A percentile compares a stretch with the other conserved stretches of the same genome.
phyloP scores from a whole-genome alignment of 1,140 invertebrate genomes.

The Brachionus calyciflorus region DNA sequence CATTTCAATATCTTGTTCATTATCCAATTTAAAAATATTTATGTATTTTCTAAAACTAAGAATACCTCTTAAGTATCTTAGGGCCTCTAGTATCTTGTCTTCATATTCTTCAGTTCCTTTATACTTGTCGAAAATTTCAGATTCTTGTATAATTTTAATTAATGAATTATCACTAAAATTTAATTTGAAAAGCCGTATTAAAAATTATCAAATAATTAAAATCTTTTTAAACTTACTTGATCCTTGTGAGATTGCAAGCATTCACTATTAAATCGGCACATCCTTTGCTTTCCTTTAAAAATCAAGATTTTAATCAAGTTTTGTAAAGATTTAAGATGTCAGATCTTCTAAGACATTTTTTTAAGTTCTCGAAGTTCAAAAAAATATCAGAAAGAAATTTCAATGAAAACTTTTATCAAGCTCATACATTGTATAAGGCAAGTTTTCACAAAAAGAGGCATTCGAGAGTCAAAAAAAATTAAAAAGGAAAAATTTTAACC shows the following conservation, averaged over 20 bases:
- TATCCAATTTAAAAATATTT: slow-evolving; percentile 3
- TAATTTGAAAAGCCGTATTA: neutral
- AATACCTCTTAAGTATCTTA: neutral
- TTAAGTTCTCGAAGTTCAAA: too few species aligned
- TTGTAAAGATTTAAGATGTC: too few species aligned
- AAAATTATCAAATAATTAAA: neutral
- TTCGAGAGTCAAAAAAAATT: too few species aligned
- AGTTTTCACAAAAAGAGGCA: too few species aligned
- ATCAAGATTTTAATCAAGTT: neutral
- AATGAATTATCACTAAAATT: slow-evolving; percentile 4
- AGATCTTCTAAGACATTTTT: too few species aligned
- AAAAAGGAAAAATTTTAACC: too few species aligned
- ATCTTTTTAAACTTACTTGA: neutral
- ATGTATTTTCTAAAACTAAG: neutral
- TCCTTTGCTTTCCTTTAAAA: slow-evolving; percentile 55
- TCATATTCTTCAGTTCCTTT: slow-evolving; percentile 4
- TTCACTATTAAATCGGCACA: slow-evolving; percentile 59
- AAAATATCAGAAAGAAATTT: too few species aligned
- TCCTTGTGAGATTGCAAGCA: slow-evolving; percentile 49
- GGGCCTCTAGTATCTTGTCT: neutral
- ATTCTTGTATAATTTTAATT: neutral
- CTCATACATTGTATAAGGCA: too few species aligned
- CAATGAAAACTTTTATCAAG: too few species aligned
- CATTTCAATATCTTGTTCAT: slow-evolving; percentile 40
- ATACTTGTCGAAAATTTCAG: neutral